Evolutionary conservation across 2,797 vertebrate genomes (phyloP), one percentile per base, ranked within the genome.

Genomic region (Clamator glandarius): DNA sequence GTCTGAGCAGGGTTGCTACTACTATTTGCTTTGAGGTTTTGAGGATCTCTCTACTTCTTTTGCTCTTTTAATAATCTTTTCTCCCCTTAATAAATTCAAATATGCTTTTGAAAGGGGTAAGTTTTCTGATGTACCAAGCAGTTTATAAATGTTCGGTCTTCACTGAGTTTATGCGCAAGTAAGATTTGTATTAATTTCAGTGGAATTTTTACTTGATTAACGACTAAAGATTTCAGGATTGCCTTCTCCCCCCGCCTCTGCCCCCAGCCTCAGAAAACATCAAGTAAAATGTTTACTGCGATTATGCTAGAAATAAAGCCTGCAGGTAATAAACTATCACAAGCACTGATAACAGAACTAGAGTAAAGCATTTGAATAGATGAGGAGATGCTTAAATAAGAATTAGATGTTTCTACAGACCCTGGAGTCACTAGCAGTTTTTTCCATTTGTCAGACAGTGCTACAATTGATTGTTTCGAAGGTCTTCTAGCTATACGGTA

Each of bases 351-450:
- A 59, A 88, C 33, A 39, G 52, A 88, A 61, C 54, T 48, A 36
- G n/a, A 91, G 48, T 41, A 58, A 86, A 88, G 9, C 44, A 50
- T 93, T 76, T 88, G 36, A 92, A 67, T 46, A 87, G 69, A 76
- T 70, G 73, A 82, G 73, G 84, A 67, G 63, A 57, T 17, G 52
- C 35, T 67, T 69, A 70, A 81, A 73, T 46, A 76, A 42, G 55
- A 70, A 73, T 84, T 89, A 92, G 54, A 62, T 80, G 69, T 80
- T 44, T 77, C 29, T 33, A 31, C 69, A 85, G 84, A 44, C 64
- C 64, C 54, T 87, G 82, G 44, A 68, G 69, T 89, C 82, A 87
- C 25, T 63, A 84, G 85, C 59, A 68, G 24, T 89, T 91, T 87
- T 93, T 87, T 95, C n/a, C 36, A 77, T 87, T 77, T 1, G 0